A percentile compares a stretch with the other conserved stretches of the same genome.
These are phyloP conservation scores for Aphyosemion australe DNA, from an alignment of 2,113 vertebrate species.

Conservation along the genomic window DNA sequence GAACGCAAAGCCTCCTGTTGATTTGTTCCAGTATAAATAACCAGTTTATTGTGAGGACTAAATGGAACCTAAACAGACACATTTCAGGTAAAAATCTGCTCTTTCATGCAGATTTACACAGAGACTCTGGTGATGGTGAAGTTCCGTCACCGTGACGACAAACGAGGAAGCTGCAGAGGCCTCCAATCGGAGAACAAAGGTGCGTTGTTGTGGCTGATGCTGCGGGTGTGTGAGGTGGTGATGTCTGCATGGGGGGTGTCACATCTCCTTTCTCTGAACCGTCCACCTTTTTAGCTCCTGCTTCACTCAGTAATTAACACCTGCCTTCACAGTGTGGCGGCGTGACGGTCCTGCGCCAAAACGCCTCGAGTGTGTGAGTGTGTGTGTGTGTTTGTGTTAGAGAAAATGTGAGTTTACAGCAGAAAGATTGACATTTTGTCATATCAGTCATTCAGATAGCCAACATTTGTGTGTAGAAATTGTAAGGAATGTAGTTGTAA, in stretches of 20 bases:
- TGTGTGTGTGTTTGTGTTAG: constrained; percentile 10
- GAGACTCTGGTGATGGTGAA: constrained; percentile 31
- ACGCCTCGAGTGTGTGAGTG: constrained; percentile 30
- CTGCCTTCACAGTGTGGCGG: constrained; percentile 64
- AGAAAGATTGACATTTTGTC: constrained; percentile 34
- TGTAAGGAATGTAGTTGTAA: constrained; percentile 18
- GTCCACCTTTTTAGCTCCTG: constrained; percentile 69
- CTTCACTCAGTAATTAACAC: constrained; percentile 78
- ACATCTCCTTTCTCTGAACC: constrained; percentile 45
- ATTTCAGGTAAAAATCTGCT: constrained; percentile 1
- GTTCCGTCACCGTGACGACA: constrained; percentile 31
- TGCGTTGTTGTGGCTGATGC: constrained; percentile 67
- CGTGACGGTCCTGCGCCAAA: constrained; percentile 39
- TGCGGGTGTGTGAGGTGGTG: constrained; percentile 27
- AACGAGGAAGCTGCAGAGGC: constrained; percentile 26
- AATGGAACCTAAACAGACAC: no score
- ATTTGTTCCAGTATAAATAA: no score
- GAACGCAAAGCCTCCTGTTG: no score
- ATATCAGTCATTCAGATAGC: constrained; percentile 34
- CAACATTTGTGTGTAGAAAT: constrained; percentile 24
- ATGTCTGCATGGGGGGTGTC: constrained; percentile 27
- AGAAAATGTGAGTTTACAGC: constrained; percentile 2
- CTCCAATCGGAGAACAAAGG: constrained; percentile 74
- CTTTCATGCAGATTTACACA: constrained; percentile 1
- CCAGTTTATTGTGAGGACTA: no score